phyloP scores from a whole-genome alignment of 2,888 invertebrate genomes.

The Drepanosiphum platanoidis region DNA sequence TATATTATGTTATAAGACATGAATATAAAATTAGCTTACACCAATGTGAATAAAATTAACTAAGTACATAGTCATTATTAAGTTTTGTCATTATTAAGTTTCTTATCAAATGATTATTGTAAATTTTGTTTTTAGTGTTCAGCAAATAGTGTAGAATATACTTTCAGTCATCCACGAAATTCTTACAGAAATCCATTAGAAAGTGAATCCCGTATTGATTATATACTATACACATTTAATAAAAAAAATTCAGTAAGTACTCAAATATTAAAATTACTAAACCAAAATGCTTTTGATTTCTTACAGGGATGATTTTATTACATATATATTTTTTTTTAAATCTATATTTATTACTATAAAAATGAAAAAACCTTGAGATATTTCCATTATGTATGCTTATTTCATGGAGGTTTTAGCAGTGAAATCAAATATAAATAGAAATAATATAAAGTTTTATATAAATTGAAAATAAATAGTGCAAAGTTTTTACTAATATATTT shows the following conservation, averaged over 20 bases:
- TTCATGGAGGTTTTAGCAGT: no score
- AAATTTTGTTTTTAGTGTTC: slow-evolving; percentile 45
- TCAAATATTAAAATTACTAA: background rate
- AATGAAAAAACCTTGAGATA: no score
- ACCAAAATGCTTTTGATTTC: background rate
- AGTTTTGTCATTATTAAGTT: no score
- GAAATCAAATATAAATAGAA: no score
- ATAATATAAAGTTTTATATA: no score
- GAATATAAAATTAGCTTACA: background rate
- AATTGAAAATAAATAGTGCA: no score
- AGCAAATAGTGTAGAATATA: slow-evolving; percentile 70
- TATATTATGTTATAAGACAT: no score
- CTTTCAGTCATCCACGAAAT: slow-evolving; percentile 83
- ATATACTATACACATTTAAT: slow-evolving; percentile 77
- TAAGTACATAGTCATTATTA: no score
- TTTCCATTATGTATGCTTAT: no score
- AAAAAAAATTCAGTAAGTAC: slow-evolving; percentile 65
- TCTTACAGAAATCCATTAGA: slow-evolving; percentile 77
- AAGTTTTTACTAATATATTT: background rate
- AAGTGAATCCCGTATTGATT: slow-evolving; percentile 89
- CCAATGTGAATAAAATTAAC: no score
- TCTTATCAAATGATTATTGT: background rate
- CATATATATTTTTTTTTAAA: background rate
- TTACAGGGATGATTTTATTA: background rate
- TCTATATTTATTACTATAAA: no score